A percentile compares a stretch with the other conserved stretches of the same genome.
phyloP scores from a whole-genome alignment of 2,113 vertebrate species.

The Labeo rohita region DNA sequence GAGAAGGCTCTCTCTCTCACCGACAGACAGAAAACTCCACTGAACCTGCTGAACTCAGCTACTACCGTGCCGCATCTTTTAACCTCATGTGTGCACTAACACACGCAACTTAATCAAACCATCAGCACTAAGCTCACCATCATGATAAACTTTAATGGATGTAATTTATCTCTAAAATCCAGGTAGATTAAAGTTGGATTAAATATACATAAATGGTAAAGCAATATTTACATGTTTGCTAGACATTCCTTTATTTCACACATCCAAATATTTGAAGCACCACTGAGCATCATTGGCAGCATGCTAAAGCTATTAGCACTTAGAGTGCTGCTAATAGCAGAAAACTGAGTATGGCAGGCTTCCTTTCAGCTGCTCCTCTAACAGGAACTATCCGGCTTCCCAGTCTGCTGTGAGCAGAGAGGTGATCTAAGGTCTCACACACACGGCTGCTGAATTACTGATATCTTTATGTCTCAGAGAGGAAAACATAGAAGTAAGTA shows the following conservation, averaged over 20 bases:
- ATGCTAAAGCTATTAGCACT: conserved; percentile 19
- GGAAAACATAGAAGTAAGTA: not conserved
- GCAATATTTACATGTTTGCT: not conserved
- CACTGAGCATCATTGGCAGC: not conserved
- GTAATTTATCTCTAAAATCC: not conserved
- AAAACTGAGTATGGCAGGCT: not conserved
- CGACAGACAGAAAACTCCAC: not conserved
- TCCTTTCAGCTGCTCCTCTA: not conserved
- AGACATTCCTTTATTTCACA: not conserved
- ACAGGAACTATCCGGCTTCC: not conserved
- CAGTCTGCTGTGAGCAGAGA: not conserved
- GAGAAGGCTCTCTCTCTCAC: not conserved
- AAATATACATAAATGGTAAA: not conserved
- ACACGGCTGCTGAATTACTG: not conserved
- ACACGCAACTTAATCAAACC: not conserved
- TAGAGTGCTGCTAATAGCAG: conserved; percentile 13
- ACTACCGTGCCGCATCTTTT: not conserved
- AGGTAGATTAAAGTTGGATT: not conserved
- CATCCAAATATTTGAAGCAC: not conserved
- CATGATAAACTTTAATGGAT: not conserved
- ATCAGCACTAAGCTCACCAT: not conserved
- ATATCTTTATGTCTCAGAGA: not conserved
- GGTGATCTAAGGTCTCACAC: not conserved
- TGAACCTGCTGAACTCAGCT: conserved; percentile 43
- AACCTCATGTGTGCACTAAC: conserved; percentile 16